phyloP scores from a whole-genome alignment of 2,888 invertebrate species.

The Galeruca laticollis region DNA sequence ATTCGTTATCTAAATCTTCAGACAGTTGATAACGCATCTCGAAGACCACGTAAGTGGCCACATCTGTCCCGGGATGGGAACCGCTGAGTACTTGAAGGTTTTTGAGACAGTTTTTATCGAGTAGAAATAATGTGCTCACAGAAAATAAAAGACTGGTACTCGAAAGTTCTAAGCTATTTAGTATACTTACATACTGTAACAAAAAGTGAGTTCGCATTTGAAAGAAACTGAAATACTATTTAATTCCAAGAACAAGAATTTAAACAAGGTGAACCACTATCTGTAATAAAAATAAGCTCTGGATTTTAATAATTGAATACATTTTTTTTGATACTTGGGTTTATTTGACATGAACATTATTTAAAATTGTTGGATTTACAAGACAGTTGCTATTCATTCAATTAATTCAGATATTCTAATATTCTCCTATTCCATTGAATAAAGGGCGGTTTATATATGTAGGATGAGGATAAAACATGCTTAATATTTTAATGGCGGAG shows the following conservation, averaged over 20 bases:
- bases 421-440: too few species aligned
- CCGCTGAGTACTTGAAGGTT: conserved; percentile 25
- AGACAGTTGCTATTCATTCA: too few species aligned
- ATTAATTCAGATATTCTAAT: too few species aligned
- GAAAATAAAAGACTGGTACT: conserved; percentile 21
- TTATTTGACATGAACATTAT: too few species aligned
- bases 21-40: conserved; percentile 57
- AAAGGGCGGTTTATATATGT: too few species aligned
- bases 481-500: too few species aligned
- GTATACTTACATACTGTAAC: not conserved
- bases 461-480: too few species aligned
- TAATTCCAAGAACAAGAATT: not conserved
- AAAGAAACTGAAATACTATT: not conserved
- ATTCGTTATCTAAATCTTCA: conserved; percentile 55
- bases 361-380: too few species aligned
- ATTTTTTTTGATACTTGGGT: too few species aligned
- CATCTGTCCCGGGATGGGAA: conserved; percentile 53
- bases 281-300: not conserved
- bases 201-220: not conserved
- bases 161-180: not conserved
- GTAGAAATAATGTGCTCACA: conserved; percentile 20
- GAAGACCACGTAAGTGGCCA: conserved; percentile 55
- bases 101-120: conserved; percentile 32
- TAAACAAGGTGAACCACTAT: not conserved
- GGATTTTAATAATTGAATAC: too few species aligned